Conservation (phyloP, 2,113 vertebrate species). For the Poeciliopsis occidentalis region DNA sequence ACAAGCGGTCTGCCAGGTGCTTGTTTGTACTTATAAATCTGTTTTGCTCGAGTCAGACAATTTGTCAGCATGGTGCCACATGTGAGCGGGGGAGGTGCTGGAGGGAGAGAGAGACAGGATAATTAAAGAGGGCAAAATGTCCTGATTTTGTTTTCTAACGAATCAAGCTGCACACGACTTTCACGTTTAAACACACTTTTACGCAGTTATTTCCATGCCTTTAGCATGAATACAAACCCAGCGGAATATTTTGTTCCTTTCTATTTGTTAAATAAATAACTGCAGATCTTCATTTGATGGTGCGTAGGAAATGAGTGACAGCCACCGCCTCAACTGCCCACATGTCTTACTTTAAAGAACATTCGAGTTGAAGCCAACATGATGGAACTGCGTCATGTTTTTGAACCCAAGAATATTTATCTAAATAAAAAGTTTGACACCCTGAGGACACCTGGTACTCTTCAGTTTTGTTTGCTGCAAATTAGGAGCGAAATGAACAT, state of each 20-base stretch:
- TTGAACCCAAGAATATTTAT: neutral
- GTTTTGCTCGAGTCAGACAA: constrained; percentile 17
- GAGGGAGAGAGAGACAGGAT: constrained; percentile 8
- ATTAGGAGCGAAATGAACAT: neutral
- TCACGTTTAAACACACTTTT: constrained; percentile 27
- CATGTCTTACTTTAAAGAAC: constrained; percentile 39
- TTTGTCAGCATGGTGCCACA: constrained; percentile 9
- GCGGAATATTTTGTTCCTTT: constrained; percentile 21
- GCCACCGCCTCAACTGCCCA: constrained; percentile 39
- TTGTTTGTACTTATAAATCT: constrained; percentile 14
- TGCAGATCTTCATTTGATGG: constrained; percentile 18
- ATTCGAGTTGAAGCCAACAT: constrained; percentile 16
- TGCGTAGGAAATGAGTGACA: constrained; percentile 57
- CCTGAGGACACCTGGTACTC: neutral
- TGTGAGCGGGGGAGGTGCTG: neutral
- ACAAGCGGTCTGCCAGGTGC: neutral
- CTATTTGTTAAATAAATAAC: constrained; percentile 36
- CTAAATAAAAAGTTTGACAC: neutral
- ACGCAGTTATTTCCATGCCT: constrained; percentile 23
- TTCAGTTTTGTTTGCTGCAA: neutral
- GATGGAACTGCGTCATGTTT: constrained; percentile 10
- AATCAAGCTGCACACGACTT: constrained; percentile 19
- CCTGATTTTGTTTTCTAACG: neutral
- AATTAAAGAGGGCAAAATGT: constrained; percentile 26
- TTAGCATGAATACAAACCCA: constrained; percentile 30